Conservation (phyloP, 2,888 invertebrate genomes). For the Bimastos eiseni region DNA sequence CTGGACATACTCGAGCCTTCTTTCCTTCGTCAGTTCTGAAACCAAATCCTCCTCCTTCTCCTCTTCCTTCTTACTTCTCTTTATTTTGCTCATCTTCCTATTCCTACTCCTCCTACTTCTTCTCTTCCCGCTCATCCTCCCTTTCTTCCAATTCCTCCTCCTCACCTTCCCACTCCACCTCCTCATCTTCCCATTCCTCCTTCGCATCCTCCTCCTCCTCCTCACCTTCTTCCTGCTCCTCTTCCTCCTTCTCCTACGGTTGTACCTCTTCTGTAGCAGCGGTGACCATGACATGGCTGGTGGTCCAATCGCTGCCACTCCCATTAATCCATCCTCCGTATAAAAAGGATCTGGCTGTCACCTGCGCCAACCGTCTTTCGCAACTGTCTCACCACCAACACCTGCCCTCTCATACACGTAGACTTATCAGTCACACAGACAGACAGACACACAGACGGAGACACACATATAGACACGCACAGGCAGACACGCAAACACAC, state of each 20-base stretch:
- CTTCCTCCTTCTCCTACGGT: neutral
- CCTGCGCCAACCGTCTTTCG: neutral
- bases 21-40: neutral
- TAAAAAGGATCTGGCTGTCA: neutral
- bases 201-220: neutral
- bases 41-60: neutral
- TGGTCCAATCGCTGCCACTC: neutral
- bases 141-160: neutral
- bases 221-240: neutral
- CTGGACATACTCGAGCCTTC: neutral
- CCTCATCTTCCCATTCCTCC: neutral
- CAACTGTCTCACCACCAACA: constrained; percentile 1
- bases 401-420: neutral
- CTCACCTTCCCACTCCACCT: neutral
- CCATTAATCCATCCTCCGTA: neutral
- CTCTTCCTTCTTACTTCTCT: neutral
- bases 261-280: neutral
- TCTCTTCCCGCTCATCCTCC: neutral
- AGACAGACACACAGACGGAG: too few species aligned
- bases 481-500: too few species aligned
- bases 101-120: neutral
- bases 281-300: neutral
- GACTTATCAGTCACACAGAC: neutral
- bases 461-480: too few species aligned
- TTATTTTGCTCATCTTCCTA: neutral